Evolutionary conservation across 2,113 vertebrate species (phyloP), one percentile per base, ranked within the genome.

Genomic region (Haemorhous mexicanus): DNA sequence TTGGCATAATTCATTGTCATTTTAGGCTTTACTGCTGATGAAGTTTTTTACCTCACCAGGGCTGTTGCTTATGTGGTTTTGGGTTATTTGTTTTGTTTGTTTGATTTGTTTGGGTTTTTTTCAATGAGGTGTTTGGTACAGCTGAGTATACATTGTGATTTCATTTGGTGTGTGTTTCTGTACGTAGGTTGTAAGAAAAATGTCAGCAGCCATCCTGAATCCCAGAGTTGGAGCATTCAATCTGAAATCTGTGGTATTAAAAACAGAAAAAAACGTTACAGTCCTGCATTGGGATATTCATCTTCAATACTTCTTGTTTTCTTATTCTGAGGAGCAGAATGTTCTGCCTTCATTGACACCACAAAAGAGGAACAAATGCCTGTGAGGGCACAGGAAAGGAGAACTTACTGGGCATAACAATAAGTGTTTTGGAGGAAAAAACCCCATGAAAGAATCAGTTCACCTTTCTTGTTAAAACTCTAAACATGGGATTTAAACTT

Each of bases 381-480:
- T 61, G 2, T 66, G 74, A 56, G 27, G 13, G 9, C 7, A 58
- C 17, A 52, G 32, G 28, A 92, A 64, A 52, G 4, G 7, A 55
- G 10, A 75, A 39, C 66, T 87, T 73, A 70, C 15, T 43, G 21
- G 56, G 12, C 17, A 43, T 66, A 61, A 52, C 11, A 75, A 78
- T 62, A 67, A 43, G 6, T 47, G 59, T 62, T 91, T 69, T 81
- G 28, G 28, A 39, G 27, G 33, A 44, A 75, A 69, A 37, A 18
- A 4, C 0, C 0, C 2, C 14, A 17, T 16, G 3, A 53, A 81
- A 58, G 47, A 23, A 52, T 35, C 11, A 47, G 8, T 39, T 78
- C 22, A 69, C 2, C 26, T 16, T 64, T 69, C 7, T 61, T 41
- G 9, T 37, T 83, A 52, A 70, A 70, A 26, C 35, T 46, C 11